phyloP scores from a whole-genome alignment of 2,113 vertebrate species.

The Sialia sialis region DNA sequence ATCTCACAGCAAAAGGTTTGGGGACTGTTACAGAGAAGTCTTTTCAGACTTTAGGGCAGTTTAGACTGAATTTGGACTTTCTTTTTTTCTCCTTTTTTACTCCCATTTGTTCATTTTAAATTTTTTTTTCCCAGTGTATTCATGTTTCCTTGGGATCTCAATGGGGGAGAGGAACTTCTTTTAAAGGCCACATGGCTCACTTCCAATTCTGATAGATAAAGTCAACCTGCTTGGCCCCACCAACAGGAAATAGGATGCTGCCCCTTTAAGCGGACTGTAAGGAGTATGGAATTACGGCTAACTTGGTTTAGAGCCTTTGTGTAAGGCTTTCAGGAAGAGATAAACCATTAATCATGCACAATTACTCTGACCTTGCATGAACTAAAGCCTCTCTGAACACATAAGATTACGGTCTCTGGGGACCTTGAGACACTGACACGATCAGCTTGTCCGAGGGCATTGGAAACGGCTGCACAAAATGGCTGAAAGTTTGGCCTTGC shows the following conservation, averaged over 20 bases:
- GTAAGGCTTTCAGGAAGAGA: constrained; percentile 70
- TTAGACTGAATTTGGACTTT: not conserved
- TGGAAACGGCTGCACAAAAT: not conserved
- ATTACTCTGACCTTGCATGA: constrained; percentile 73
- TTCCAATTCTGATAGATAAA: constrained; percentile 53
- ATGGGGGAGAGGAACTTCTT: not conserved
- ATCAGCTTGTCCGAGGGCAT: not conserved
- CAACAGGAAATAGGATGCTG: constrained; percentile 46
- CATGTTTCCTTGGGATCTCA: not conserved
- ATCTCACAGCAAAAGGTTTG: not conserved
- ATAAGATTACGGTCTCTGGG: constrained; percentile 45
- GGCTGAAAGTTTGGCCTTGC: not conserved
- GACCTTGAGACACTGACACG: constrained; percentile 34
- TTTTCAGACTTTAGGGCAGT: not conserved
- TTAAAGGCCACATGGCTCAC: constrained; percentile 25
- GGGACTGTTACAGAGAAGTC: not conserved
- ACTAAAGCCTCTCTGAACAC: constrained; percentile 61
- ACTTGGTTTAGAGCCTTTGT: constrained; percentile 67
- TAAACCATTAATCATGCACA: constrained; percentile 73
- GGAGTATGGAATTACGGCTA: constrained; percentile 61
- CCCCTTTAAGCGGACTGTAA: constrained; percentile 57
- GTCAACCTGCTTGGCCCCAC: constrained; percentile 47
- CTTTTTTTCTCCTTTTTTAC: not conserved
- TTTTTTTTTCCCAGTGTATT: not conserved
- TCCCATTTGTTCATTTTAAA: not conserved